Evolutionary conservation across 2,113 vertebrate species (phyloP).

Genomic region (Edolisoma coerulescens): DNA sequence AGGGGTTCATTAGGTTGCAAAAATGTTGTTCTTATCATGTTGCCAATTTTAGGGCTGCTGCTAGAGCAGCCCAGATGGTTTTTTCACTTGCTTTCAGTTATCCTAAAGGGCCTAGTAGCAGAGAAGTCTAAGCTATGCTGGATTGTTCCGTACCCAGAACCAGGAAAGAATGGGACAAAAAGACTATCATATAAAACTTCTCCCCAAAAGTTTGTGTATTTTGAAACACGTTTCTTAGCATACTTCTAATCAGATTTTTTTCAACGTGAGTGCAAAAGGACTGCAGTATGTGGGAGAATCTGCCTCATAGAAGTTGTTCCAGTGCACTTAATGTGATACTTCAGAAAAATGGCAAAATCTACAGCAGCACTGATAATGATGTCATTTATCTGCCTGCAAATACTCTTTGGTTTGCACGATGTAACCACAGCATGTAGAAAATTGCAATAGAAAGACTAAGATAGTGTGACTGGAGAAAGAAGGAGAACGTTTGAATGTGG

Average conservation of each 20-base stretch:
- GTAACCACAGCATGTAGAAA: neutral
- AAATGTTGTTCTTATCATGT: neutral
- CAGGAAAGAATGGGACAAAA: neutral
- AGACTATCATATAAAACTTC: neutral
- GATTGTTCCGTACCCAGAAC: neutral
- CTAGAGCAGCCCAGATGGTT: neutral
- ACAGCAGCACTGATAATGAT: neutral
- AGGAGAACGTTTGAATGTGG: neutral
- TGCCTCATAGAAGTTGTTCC: neutral
- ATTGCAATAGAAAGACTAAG: neutral
- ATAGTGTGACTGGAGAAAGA: neutral
- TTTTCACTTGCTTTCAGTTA: neutral
- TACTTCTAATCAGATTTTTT: neutral
- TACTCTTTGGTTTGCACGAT: neutral
- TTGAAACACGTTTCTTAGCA: neutral
- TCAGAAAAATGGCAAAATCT: neutral
- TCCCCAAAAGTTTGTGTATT: neutral
- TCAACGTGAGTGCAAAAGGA: neutral
- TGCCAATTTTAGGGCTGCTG: neutral
- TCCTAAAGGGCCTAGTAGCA: neutral
- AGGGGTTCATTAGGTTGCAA: neutral
- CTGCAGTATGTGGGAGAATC: neutral
- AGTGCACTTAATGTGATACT: neutral
- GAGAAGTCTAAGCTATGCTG: neutral
- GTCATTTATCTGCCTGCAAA: neutral